A percentile compares a stretch with the other conserved stretches of the same genome.
These are phyloP conservation scores for Tetranychus truncatus DNA, from an alignment of 2,888 invertebrate genomes.

Conservation along the genomic window DNA sequence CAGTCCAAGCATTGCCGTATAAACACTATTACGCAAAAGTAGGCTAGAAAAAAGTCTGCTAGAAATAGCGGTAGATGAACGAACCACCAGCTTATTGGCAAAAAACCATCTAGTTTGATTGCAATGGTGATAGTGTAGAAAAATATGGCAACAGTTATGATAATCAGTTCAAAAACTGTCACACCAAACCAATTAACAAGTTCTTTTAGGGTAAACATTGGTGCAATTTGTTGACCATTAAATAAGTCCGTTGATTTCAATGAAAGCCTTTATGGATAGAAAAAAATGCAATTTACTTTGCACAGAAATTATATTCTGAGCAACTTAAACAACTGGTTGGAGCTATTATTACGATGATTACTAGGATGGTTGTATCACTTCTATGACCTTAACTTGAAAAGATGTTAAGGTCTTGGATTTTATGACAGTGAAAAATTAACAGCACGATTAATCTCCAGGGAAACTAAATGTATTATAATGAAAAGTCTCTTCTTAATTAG, in stretches of 20 bases:
- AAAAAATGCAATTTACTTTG: no score
- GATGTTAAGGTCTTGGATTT: background rate
- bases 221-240: background rate
- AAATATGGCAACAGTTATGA: constrained; percentile 61
- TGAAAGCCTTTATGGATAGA: background rate
- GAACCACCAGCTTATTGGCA: constrained; percentile 57
- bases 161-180: constrained; percentile 84
- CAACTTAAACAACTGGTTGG: no score
- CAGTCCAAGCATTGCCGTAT: constrained; percentile 70
- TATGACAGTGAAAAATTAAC: no score
- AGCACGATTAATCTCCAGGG: no score
- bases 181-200: constrained; percentile 81
- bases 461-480: no score
- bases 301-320: no score
- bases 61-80: constrained; percentile 79
- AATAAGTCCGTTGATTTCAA: background rate
- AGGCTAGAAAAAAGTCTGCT: constrained; percentile 75
- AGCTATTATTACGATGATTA: background rate
- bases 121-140: constrained; percentile 50
- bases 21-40: constrained; percentile 84
- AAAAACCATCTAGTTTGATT: constrained; percentile 14
- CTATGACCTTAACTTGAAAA: background rate
- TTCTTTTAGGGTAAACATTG: constrained; percentile 69
- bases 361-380: background rate
- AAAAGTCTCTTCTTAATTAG: no score